These are phyloP conservation scores for Orthonychiurus folsomi DNA, from an alignment of 2,888 invertebrate species.

Conservation along the genomic window DNA sequence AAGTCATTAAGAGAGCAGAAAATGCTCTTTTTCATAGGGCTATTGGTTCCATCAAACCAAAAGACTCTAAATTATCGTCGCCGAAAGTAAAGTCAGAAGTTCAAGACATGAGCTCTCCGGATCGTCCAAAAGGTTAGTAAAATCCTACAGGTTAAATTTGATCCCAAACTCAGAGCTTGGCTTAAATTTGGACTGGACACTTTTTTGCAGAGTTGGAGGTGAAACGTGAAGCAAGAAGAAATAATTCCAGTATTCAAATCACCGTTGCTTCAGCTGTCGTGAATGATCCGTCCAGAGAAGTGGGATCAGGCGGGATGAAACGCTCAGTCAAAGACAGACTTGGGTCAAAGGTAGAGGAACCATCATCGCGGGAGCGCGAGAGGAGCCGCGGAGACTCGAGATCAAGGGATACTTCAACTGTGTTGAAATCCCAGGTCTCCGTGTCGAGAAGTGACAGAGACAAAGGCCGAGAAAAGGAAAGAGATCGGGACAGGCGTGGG, in stretches of 20 bases:
- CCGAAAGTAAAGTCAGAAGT: neutral
- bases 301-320: conserved; percentile 17
- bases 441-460: neutral
- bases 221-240: conserved; percentile 7
- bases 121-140: neutral
- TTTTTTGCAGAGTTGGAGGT: conserved; percentile 3
- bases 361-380: conserved; percentile 7
- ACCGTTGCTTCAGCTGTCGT: conserved; percentile 4
- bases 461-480: conserved; percentile 4
- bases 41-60: conserved; percentile 45
- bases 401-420: conserved; percentile 2
- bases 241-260: neutral
- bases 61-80: neutral
- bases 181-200: no score
- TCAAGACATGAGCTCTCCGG: no score
- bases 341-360: conserved; percentile 34
- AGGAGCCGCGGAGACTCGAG: conserved; percentile 1
- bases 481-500: neutral
- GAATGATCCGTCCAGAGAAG: conserved; percentile 1
- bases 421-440: conserved; percentile 12
- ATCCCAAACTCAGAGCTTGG: neutral
- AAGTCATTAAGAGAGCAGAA: conserved; percentile 81
- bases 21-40: conserved; percentile 85
- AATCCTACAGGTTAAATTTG: neutral
- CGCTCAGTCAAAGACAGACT: conserved; percentile 32